Conservation (phyloP, 2,888 invertebrate genomes). For the Lasioglossum calceatum region DNA sequence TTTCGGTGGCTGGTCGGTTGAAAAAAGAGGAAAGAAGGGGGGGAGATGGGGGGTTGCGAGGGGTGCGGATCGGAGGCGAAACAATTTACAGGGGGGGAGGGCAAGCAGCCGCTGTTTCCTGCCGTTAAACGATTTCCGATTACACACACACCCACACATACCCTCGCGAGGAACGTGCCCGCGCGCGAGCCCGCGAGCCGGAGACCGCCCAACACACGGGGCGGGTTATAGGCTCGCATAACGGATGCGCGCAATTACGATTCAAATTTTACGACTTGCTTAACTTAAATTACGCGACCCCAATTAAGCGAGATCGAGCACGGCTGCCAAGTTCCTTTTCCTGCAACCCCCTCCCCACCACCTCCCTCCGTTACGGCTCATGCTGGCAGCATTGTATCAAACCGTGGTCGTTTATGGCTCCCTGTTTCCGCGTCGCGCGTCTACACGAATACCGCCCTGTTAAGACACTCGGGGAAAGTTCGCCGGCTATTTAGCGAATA, state of each 20-base stretch:
- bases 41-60: background rate
- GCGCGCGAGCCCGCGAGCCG: background rate
- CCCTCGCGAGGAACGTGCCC: background rate
- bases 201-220: slow-evolving; percentile 24
- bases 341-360: slow-evolving; percentile 22
- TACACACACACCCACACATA: slow-evolving; percentile 30
- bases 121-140: slow-evolving; percentile 67
- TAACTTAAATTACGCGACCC: slow-evolving; percentile 74
- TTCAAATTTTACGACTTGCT: slow-evolving; percentile 74
- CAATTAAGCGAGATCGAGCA: slow-evolving; percentile 71
- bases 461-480: slow-evolving; percentile 5
- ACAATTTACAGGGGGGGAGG: slow-evolving; percentile 46
- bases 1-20: background rate
- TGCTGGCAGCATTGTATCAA: slow-evolving; percentile 53
- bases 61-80: slow-evolving; percentile 35
- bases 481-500: slow-evolving; percentile 19
- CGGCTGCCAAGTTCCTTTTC: slow-evolving; percentile 65
- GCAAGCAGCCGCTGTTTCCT: slow-evolving; percentile 54
- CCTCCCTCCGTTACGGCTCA: slow-evolving; percentile 10
- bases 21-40: background rate
- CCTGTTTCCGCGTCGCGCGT: slow-evolving; percentile 10
- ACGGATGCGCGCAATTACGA: slow-evolving; percentile 74
- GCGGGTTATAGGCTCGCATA: slow-evolving; percentile 56
- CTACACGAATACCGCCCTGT: background rate
- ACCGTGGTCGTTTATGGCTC: slow-evolving; percentile 52